A percentile compares a stretch with the other conserved stretches of the same genome.
Conservation (phyloP, 2,113 vertebrate species). For the Noctilio leporinus region DNA sequence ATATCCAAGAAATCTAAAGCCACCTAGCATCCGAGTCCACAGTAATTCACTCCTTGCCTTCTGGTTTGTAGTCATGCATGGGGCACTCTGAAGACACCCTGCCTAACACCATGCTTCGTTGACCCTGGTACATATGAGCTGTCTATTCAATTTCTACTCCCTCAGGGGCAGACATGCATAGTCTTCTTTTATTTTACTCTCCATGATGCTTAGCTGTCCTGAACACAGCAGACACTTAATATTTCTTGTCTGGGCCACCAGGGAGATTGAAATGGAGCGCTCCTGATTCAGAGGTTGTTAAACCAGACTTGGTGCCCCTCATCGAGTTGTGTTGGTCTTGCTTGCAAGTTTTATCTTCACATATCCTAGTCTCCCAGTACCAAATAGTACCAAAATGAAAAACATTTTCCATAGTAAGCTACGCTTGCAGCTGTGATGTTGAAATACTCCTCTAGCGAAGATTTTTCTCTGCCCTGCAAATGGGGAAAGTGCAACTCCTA, state of each 20-base stretch:
- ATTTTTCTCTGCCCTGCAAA: conserved; percentile 58
- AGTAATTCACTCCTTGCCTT: background rate
- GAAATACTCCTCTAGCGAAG: conserved; percentile 52
- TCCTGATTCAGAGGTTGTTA: background rate
- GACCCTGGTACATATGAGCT: background rate
- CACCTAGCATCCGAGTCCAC: background rate
- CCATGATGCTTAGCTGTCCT: background rate
- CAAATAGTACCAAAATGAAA: conserved; percentile 46
- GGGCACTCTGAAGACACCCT: background rate
- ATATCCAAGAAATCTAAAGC: background rate
- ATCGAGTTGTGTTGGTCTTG: background rate
- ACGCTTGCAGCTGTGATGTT: conserved; percentile 44
- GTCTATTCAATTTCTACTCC: background rate
- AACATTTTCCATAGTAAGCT: conserved; percentile 53
- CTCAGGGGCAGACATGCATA: background rate
- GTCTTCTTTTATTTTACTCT: conserved; percentile 4
- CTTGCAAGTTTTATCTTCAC: background rate
- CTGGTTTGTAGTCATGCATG: background rate
- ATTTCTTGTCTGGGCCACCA: background rate
- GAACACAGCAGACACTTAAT: background rate
- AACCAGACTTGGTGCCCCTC: background rate
- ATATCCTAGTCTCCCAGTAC: conserved; percentile 10
- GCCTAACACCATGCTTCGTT: background rate
- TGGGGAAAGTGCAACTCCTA: conserved; percentile 52
- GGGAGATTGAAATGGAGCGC: background rate